Base-by-base conservation (phyloP, 2,113 vertebrate genomes). In the Tor tambroides region DNA sequence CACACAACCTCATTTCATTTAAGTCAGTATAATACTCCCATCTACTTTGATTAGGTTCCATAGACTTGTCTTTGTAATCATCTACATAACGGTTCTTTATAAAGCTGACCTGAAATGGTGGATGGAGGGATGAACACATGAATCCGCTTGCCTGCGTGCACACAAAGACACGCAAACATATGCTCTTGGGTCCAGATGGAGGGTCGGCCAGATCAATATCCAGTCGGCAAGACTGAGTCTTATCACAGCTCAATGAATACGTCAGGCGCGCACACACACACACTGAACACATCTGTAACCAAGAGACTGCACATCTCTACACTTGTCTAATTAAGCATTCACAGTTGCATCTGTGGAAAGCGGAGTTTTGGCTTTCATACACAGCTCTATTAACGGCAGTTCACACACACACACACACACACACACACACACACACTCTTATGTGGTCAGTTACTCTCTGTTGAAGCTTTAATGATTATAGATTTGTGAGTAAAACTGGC, bases 201-300 rank as follows among this genome's bases (percentile, higher is more conserved):
- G 80, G 87, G 87, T 86, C 77, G 30, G 28, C 63, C 76, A 81
- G 89, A 90, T 90, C 89, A 90, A 90, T 90, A 90, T 88, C 89
- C 71, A 87, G 85, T 86, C 84, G 28, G 84, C 72, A 85, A 83
- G 72, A 72, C 61, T 63, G n/a, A 82, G 86, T 89, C 71, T 85
- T 85, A 87, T 82, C 83, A 87, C 83, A 85, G 83, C 78, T 89
- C 83, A 87, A 74, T 88, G 86, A 87, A 87, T 88, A 80, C 83
- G 54, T 87, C 86, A 87, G 63, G 21, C 54, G 49, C 86, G 49
- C 80, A 71, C 49, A 75, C 84, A 81, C 28, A 71, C 51, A 80
- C 86, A 74, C 69, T 74, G 67, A 85, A 85, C 78, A 88, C 87
- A 88, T 88, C 87, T 85, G 83, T 84, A 87, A 84, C 85, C 77